These are phyloP conservation scores for Sula dactylatra DNA, from an alignment of 2,113 vertebrate species.

Conservation along the genomic window DNA sequence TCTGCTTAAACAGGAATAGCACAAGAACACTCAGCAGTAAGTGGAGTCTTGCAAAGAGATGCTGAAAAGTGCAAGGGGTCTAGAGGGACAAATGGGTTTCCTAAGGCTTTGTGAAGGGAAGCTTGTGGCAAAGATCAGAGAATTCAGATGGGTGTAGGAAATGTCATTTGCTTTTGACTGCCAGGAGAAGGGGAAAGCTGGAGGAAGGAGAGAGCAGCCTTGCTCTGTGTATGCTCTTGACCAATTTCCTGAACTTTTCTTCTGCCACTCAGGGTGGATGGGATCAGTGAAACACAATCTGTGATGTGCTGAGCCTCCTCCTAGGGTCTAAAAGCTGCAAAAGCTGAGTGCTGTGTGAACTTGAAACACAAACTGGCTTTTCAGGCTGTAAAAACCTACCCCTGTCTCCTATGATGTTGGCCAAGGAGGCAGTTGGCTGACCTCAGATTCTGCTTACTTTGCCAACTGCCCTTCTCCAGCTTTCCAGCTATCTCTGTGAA, in stretches of 20 bases:
- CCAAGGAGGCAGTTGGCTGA: neutral
- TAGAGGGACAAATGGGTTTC: neutral
- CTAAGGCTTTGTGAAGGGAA: neutral
- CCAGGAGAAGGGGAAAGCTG: neutral
- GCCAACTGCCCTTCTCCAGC: neutral
- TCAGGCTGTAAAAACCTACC: neutral
- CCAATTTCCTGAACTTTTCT: neutral
- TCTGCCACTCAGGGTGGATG: neutral
- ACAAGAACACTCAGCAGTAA: neutral
- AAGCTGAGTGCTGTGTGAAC: neutral
- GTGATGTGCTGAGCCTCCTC: neutral
- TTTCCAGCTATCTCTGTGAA: neutral
- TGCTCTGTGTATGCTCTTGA: neutral
- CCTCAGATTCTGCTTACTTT: neutral
- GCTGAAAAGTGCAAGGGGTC: neutral
- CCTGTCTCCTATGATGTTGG: neutral
- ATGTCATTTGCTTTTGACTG: neutral
- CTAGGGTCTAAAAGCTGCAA: neutral
- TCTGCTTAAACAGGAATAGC: neutral
- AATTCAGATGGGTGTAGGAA: neutral
- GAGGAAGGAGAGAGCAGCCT: neutral
- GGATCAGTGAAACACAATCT: neutral
- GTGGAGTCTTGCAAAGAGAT: neutral
- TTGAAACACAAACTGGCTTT: neutral
- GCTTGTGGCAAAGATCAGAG: neutral